phyloP scores from a whole-genome alignment of 2,113 vertebrate species.

The Lophotis ruficrista region DNA sequence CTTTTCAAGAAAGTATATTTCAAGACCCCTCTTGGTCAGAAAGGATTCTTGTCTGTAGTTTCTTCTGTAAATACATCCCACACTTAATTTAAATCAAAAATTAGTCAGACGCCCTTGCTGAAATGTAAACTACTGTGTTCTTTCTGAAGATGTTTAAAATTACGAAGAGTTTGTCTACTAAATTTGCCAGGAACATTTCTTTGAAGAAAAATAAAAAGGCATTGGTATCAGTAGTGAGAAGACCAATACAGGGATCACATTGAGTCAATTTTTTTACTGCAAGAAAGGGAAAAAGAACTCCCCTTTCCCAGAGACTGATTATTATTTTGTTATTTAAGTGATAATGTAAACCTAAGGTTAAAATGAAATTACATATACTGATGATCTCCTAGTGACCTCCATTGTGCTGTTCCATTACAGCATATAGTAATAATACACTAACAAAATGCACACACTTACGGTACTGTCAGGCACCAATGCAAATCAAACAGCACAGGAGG shows the following conservation, averaged over 20 bases:
- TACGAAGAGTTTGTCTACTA: background rate
- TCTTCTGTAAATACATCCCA: background rate
- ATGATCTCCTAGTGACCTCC: slow-evolving; percentile 49
- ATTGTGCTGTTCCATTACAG: slow-evolving; percentile 43
- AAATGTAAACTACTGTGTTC: background rate
- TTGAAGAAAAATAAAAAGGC: background rate
- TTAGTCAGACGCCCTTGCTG: background rate
- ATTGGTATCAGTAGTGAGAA: background rate
- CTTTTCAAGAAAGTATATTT: background rate
- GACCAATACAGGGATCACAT: background rate
- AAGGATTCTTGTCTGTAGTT: background rate
- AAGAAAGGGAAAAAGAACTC: background rate
- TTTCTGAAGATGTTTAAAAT: background rate
- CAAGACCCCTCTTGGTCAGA: background rate
- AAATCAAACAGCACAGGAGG: background rate
- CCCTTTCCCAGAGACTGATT: slow-evolving; percentile 8
- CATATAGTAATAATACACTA: slow-evolving; percentile 44
- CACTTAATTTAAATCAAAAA: background rate
- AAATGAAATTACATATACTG: slow-evolving; percentile 58
- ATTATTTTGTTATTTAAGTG: slow-evolving; percentile 71
- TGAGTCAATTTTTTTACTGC: slow-evolving; percentile 47
- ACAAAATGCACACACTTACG: slow-evolving; percentile 3
- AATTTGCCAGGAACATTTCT: background rate
- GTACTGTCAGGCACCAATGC: slow-evolving; percentile 4
- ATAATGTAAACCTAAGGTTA: slow-evolving; percentile 65